Percentiles rank a stretch among this genome's conserved stretches.
phyloP scores from a whole-genome alignment of 2,797 vertebrate species.

The Sebastes glaucus region DNA sequence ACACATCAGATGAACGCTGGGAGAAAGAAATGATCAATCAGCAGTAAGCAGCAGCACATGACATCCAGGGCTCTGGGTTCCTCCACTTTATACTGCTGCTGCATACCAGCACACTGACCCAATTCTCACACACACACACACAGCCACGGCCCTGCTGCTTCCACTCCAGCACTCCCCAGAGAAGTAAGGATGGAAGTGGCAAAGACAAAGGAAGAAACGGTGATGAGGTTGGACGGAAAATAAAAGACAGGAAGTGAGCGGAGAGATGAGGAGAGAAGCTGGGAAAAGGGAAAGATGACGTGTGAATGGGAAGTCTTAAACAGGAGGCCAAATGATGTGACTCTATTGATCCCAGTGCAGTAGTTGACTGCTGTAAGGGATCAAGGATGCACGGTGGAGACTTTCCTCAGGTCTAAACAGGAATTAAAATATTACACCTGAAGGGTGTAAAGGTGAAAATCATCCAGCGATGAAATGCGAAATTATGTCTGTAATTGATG shows the following conservation, averaged over 20 bases:
- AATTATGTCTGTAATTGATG: neutral
- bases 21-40: slow-evolving; percentile 37
- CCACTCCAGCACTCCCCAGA: slow-evolving; percentile 10
- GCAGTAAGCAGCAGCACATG: slow-evolving; percentile 48
- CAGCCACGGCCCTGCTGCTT: slow-evolving; percentile 3
- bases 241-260: neutral
- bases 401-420: neutral
- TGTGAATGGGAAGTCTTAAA: neutral
- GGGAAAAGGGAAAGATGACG: neutral
- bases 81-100: slow-evolving; percentile 26
- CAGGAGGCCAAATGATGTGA: slow-evolving; percentile 8
- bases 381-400: neutral
- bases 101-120: slow-evolving; percentile 77
- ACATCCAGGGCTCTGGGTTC: slow-evolving; percentile 36
- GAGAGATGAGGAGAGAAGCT: neutral
- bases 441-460: neutral
- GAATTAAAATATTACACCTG: neutral
- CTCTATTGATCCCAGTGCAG: slow-evolving; percentile 61
- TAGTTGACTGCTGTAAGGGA: slow-evolving; percentile 2
- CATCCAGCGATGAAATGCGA: neutral
- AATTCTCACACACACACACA: slow-evolving; percentile 43
- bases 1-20: slow-evolving; percentile 5
- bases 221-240: neutral
- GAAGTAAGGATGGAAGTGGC: slow-evolving; percentile 11
- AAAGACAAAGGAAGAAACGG: neutral